Evolutionary conservation across 2,888 invertebrate species (phyloP).

Genomic region (Agapostemon virescens): DNA sequence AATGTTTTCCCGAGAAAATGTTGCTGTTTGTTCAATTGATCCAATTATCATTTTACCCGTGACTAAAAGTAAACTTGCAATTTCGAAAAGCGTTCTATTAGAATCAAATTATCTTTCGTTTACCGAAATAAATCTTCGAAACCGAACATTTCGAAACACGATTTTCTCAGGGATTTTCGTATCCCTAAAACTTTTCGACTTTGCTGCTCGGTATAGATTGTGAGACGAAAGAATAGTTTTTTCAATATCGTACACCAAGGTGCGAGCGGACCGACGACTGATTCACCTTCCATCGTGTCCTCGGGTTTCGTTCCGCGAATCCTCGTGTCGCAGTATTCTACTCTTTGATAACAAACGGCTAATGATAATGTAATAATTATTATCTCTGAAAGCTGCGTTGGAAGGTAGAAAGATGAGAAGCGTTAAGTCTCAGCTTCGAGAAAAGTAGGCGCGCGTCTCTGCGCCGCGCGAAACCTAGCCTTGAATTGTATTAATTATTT

Average conservation of each 20-base stretch:
- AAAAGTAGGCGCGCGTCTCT: constrained; percentile 46
- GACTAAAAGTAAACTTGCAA: too few species aligned
- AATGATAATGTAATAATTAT: constrained; percentile 62
- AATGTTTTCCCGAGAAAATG: too few species aligned
- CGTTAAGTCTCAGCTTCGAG: constrained; percentile 27
- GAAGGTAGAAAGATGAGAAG: constrained; percentile 29
- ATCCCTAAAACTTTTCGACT: background rate
- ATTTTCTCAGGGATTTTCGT: background rate
- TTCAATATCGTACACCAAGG: background rate
- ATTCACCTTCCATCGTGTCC: constrained; percentile 50
- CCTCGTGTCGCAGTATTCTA: constrained; percentile 7
- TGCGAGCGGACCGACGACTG: background rate
- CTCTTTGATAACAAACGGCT: constrained; percentile 52
- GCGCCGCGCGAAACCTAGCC: constrained; percentile 28
- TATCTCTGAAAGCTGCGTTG: constrained; percentile 32
- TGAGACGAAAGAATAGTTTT: background rate
- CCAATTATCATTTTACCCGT: too few species aligned
- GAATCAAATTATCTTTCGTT: too few species aligned
- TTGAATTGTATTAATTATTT: constrained; percentile 50
- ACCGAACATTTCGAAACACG: too few species aligned
- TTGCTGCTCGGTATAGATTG: background rate
- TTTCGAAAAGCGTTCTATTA: too few species aligned
- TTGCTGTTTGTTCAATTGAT: too few species aligned
- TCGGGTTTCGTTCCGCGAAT: constrained; percentile 60
- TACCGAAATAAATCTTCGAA: too few species aligned